These are phyloP conservation scores for Leptinotarsa rubiginosa DNA, from an alignment of 2,888 invertebrate genomes.

Conservation along the genomic window DNA sequence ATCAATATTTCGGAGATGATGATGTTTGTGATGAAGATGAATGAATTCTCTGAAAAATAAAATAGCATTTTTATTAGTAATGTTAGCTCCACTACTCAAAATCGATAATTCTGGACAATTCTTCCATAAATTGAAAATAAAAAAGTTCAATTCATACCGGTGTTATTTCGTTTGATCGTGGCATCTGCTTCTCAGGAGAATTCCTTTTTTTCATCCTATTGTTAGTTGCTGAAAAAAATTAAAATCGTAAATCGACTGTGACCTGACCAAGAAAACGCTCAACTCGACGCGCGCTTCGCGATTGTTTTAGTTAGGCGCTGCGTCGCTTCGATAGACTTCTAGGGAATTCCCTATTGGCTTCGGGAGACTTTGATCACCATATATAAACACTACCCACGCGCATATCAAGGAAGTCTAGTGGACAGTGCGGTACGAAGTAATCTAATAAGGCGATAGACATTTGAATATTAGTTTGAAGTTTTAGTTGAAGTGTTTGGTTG, in stretches of 20 bases:
- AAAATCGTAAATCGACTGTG: neutral
- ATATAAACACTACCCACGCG: too few relatives aligned
- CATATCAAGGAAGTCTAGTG: too few relatives aligned
- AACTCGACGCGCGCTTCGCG: too few relatives aligned
- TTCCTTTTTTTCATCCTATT: conserved; percentile 61
- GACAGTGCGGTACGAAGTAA: too few relatives aligned
- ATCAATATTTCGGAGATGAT: conserved; percentile 53
- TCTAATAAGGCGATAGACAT: too few relatives aligned
- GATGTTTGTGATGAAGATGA: conserved; percentile 61
- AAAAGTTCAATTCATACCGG: conserved; percentile 55
- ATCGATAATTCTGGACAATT: neutral
- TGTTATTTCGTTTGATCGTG: conserved; percentile 54
- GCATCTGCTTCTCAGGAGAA: conserved; percentile 54
- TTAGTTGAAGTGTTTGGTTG: too few relatives aligned
- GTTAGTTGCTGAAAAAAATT: conserved; percentile 56
- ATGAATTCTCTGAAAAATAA: conserved; percentile 60
- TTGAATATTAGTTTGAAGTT: too few relatives aligned
- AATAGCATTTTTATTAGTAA: conserved; percentile 8
- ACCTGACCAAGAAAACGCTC: too few relatives aligned
- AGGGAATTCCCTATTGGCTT: too few relatives aligned
- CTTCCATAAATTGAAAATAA: neutral
- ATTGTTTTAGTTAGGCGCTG: too few relatives aligned
- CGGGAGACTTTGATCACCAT: too few relatives aligned
- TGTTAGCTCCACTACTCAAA: neutral
- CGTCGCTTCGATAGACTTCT: too few relatives aligned